Base-by-base conservation (phyloP, 2,797 vertebrate species). In the Aratinga solstitialis region DNA sequence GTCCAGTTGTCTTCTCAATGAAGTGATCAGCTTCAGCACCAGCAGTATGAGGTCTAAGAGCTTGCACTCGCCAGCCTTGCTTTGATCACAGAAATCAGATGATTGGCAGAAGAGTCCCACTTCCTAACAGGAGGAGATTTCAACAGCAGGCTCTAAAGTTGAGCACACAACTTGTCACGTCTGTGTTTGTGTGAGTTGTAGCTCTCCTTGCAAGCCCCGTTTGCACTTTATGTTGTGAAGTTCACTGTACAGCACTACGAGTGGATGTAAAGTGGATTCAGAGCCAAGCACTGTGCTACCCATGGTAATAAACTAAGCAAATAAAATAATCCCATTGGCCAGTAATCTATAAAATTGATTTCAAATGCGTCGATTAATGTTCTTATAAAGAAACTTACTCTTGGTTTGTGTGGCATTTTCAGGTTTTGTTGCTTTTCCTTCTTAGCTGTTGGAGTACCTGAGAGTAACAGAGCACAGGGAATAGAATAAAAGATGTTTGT, bases 401-500 rank as follows among this genome's bases (percentile, higher is more conserved):
- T 53, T 74, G 34, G 58, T 45, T 36, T 42, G 26, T 22, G 56
- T 45, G 42, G n/a, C 36, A 67, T 81, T 83, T 89, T 80, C 16
- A 24, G 15, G 0, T 16, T 45, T 79, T 84, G 86, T 82, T 58
- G 32, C 24, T 93, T 92, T 91, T 82, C 48, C 29, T 88, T 95
- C 63, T 78, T 23, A 89, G 38, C 48, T 51, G 10, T 40, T 90
- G 81, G 58, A 89, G 73, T 81, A 95, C 92, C 87, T 93, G 95
- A 87, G 66, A 90, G 95, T 47, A 89, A 90, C 11, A 38, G 50
- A 94, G 54, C 87, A 81, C 58, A 65, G 81, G 53, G 36, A 87
- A 88, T 18, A 26, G 90, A 95, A 95, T 91, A 95, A 94, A 94
- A 84, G 90, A 63, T 20, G 4, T 84, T 91, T 95, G 93, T 96